Conservation (phyloP, 1,140 invertebrate genomes). For the Physella acuta region DNA sequence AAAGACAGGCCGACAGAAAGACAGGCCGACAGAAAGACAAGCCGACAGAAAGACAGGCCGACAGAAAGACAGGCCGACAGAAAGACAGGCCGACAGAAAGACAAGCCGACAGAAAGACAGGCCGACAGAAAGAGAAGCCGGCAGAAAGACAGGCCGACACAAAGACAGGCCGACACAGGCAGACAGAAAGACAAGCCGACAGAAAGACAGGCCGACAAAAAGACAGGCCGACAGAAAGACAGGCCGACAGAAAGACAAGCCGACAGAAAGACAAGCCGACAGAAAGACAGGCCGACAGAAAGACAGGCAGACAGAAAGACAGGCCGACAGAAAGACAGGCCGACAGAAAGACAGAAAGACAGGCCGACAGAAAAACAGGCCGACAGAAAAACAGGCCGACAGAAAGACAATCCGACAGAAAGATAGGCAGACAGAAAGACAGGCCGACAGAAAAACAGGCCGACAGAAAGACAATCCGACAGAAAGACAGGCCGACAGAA, state of each 20-base stretch:
- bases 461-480: constrained; percentile 25
- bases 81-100: constrained; percentile 25
- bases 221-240: constrained; percentile 26
- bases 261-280: constrained; percentile 12
- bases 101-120: constrained; percentile 9
- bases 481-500: constrained; percentile 17
- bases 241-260: constrained; percentile 15
- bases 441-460: constrained; percentile 13
- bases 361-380: constrained; percentile 15
- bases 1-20: constrained; percentile 26
- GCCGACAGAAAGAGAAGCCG: constrained; percentile 21
- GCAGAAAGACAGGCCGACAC: constrained; percentile 21
- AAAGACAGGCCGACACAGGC: constrained; percentile 19
- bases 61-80: constrained; percentile 17
- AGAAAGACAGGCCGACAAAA: constrained; percentile 22
- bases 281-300: constrained; percentile 26
- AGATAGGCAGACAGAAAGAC: constrained; percentile 19
- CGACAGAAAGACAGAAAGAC: constrained; percentile 27
- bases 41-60: constrained; percentile 13
- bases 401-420: constrained; percentile 26
- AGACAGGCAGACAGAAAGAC: constrained; percentile 19
- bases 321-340: constrained; percentile 14
- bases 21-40: constrained; percentile 18
- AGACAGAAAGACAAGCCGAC: constrained; percentile 13
- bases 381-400: constrained; percentile 12